Evolutionary conservation across 2,888 invertebrate species (phyloP).

Genomic region (Agrilus biguttatus): DNA sequence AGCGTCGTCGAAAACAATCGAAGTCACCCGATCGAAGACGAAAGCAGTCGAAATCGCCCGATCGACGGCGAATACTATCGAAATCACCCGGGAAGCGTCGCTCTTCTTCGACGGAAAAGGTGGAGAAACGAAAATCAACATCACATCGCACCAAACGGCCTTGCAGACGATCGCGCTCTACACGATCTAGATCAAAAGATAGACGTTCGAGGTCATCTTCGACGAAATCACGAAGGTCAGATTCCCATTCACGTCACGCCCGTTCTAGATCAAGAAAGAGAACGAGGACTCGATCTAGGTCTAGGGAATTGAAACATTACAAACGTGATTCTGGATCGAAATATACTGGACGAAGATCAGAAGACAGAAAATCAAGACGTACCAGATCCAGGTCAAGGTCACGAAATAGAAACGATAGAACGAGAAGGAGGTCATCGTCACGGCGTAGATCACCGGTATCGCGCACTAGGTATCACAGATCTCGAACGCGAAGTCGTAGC

Average conservation of each 20-base stretch:
- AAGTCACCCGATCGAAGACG: constrained; percentile 2
- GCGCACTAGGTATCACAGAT: constrained; percentile 11
- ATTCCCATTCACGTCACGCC: constrained; percentile 5
- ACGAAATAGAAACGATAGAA: constrained; percentile 8
- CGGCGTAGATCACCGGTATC: constrained; percentile 13
- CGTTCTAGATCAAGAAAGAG: constrained; percentile 3
- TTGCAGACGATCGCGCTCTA: constrained; percentile 8
- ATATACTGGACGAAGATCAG: constrained; percentile 4
- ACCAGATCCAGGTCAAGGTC: constrained; percentile 10
- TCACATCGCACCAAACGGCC: constrained; percentile 3
- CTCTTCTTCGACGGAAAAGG: constrained; percentile 2
- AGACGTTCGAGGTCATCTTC: constrained; percentile 6
- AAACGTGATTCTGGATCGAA: constrained; percentile 1
- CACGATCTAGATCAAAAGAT: constrained; percentile 9
- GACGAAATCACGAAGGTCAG: constrained; percentile 8
- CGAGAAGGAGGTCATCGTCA: constrained; percentile 10
- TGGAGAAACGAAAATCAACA: constrained; percentile 1
- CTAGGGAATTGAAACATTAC: not conserved
- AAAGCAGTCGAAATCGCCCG: constrained; percentile 10
- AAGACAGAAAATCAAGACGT: constrained; percentile 9
- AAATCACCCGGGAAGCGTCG: not conserved
- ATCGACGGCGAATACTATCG: constrained; percentile 5
- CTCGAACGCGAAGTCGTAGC: constrained; percentile 15
- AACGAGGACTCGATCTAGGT: constrained; percentile 6
- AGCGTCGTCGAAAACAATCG: constrained; percentile 7